phyloP scores from a whole-genome alignment of 1,140 invertebrate genomes.

The Pteromalus puparum region DNA sequence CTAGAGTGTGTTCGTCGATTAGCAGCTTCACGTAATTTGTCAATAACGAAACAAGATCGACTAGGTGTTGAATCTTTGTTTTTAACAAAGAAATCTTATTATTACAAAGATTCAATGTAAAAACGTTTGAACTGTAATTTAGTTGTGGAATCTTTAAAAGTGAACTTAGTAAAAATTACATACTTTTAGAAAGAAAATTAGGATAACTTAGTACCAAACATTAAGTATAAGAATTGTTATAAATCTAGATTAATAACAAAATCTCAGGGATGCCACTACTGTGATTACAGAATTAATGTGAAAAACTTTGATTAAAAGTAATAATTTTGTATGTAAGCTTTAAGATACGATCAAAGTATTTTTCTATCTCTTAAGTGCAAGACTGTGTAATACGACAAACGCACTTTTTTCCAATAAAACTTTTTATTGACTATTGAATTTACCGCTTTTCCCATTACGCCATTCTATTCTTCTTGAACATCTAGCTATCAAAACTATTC shows the following conservation, averaged over 20 bases:
- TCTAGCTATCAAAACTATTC: too few relatives aligned
- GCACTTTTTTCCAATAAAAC: neutral
- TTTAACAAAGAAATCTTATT: conserved; percentile 31
- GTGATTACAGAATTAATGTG: too few relatives aligned
- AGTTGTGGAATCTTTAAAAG: too few relatives aligned
- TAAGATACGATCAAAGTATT: neutral
- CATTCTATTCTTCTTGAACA: too few relatives aligned
- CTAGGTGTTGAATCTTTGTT: conserved; percentile 27
- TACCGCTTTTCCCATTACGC: neutral
- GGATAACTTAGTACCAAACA: too few relatives aligned
- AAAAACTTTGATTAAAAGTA: too few relatives aligned
- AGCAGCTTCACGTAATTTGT: conserved; percentile 37
- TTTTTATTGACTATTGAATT: neutral
- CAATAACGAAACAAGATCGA: conserved; percentile 14
- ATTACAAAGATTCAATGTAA: conserved; percentile 24
- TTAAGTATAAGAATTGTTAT: too few relatives aligned
- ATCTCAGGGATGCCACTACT: neutral
- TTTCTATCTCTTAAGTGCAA: neutral
- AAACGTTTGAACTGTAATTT: neutral
- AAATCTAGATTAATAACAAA: neutral
- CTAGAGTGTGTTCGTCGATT: conserved; percentile 30
- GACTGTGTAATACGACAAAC: neutral
- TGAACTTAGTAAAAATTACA: too few relatives aligned
- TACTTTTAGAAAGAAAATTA: too few relatives aligned
- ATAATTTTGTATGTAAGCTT: too few relatives aligned